Percentiles rank a stretch among this genome's conserved stretches.
phyloP scores from a whole-genome alignment of 1,140 invertebrate species.

The Nymphalis io region DNA sequence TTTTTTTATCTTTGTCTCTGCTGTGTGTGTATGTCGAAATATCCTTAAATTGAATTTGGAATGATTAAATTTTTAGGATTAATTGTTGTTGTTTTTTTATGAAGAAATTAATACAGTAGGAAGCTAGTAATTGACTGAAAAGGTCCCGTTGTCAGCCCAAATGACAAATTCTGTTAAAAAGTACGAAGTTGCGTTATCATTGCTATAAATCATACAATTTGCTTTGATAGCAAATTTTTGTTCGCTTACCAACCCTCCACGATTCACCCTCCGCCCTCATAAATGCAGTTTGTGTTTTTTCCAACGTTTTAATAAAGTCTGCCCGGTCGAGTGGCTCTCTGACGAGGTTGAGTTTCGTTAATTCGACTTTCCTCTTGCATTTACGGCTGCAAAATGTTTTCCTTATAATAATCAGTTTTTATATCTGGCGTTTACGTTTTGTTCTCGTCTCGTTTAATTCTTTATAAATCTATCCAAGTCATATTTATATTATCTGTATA shows the following conservation, averaged over 20 bases:
- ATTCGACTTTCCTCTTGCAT: slow-evolving; percentile 13
- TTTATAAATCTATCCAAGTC: not conserved
- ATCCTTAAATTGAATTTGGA: no score
- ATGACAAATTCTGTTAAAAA: no score
- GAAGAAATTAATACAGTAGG: no score
- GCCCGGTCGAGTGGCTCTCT: slow-evolving; percentile 14
- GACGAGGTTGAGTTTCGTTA: not conserved
- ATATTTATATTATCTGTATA: no score
- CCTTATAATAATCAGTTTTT: slow-evolving; percentile 11
- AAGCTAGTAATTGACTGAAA: no score
- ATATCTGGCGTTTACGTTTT: not conserved
- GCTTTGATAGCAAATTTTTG: no score
- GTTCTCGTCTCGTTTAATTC: not conserved
- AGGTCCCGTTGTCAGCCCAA: no score
- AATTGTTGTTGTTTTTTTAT: no score
- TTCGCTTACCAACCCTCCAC: not conserved
- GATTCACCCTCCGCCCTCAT: slow-evolving; percentile 1
- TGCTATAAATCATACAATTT: no score
- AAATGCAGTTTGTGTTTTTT: slow-evolving; percentile 22
- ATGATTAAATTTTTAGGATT: no score
- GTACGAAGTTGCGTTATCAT: no score
- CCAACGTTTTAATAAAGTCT: slow-evolving; percentile 19
- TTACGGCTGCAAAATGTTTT: slow-evolving; percentile 12
- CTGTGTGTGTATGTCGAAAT: not conserved
- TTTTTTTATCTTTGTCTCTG: not conserved